phyloP scores from a whole-genome alignment of 2,113 vertebrate genomes.

The Channa maculata region DNA sequence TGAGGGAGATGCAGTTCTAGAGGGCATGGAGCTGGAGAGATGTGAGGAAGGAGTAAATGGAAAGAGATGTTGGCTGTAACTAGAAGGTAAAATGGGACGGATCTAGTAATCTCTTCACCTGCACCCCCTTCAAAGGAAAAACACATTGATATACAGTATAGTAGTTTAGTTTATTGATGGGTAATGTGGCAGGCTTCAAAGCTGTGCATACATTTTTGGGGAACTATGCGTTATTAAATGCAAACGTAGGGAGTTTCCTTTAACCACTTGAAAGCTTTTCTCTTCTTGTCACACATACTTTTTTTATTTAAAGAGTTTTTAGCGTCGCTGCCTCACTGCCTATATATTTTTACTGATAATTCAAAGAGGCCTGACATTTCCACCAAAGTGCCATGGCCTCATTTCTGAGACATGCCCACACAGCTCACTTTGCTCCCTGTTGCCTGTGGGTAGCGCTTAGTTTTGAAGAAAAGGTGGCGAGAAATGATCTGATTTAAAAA shows the following conservation, averaged over 20 bases:
- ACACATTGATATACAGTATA: not conserved
- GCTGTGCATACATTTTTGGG: not conserved
- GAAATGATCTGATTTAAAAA: constrained; percentile 13
- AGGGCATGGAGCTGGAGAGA: constrained; percentile 1
- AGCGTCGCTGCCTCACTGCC: not conserved
- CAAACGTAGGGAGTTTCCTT: not conserved
- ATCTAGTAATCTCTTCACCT: not conserved
- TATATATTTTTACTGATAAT: not conserved
- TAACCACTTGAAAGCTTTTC: not conserved
- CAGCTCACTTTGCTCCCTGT: constrained; percentile 36
- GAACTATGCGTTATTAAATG: too few species aligned
- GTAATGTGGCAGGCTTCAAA: too few species aligned
- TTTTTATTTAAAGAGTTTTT: too few species aligned
- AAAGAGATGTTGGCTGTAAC: constrained; percentile 1
- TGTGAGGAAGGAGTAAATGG: not conserved
- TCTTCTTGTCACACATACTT: not conserved
- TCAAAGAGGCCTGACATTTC: constrained; percentile 40
- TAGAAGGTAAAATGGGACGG: not conserved
- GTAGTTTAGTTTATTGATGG: not conserved
- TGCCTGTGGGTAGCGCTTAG: constrained; percentile 37
- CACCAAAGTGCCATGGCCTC: constrained; percentile 15
- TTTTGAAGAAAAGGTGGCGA: not conserved
- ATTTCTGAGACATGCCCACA: constrained; percentile 46
- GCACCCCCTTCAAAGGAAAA: not conserved
- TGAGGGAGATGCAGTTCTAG: not conserved